These are phyloP conservation scores for Danio jaintianensis DNA, from an alignment of 2,797 vertebrate genomes.

Conservation along the genomic window DNA sequence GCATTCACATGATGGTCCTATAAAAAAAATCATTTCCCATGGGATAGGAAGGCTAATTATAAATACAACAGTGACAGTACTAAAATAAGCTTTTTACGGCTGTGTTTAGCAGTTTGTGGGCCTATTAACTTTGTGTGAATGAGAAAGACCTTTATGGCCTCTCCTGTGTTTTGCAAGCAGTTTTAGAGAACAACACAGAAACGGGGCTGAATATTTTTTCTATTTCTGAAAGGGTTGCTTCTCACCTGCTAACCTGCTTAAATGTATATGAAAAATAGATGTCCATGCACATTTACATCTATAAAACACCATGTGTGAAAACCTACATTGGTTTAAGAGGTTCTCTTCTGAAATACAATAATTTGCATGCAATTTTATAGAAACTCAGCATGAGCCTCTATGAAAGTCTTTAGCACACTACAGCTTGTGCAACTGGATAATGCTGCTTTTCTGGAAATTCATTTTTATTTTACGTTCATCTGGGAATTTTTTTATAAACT, in stretches of 20 bases:
- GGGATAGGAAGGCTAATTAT: slow-evolving; percentile 32
- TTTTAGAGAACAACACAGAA: slow-evolving; percentile 46
- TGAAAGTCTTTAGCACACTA: not conserved
- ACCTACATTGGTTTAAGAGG: not conserved
- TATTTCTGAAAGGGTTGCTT: slow-evolving; percentile 15
- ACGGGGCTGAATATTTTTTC: not conserved
- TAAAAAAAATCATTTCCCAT: slow-evolving; percentile 10
- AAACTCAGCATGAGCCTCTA: not conserved
- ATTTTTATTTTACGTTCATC: no score
- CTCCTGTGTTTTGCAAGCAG: slow-evolving; percentile 46
- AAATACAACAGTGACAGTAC: slow-evolving; percentile 16
- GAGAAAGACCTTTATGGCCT: slow-evolving; percentile 38
- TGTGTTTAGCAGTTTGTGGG: slow-evolving; percentile 37
- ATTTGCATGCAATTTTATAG: not conserved
- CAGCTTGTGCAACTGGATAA: no score
- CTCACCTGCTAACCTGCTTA: slow-evolving; percentile 7
- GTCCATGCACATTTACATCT: not conserved
- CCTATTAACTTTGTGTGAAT: slow-evolving; percentile 48
- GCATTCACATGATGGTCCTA: not conserved
- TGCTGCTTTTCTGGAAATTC: no score
- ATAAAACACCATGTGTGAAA: not conserved
- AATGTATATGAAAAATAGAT: slow-evolving; percentile 1
- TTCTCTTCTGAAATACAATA: not conserved
- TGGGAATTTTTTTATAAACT: no score
- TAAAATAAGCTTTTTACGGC: slow-evolving; percentile 24